Base-by-base conservation (phyloP, 2,797 vertebrate genomes). In the Spheniscus humboldti region DNA sequence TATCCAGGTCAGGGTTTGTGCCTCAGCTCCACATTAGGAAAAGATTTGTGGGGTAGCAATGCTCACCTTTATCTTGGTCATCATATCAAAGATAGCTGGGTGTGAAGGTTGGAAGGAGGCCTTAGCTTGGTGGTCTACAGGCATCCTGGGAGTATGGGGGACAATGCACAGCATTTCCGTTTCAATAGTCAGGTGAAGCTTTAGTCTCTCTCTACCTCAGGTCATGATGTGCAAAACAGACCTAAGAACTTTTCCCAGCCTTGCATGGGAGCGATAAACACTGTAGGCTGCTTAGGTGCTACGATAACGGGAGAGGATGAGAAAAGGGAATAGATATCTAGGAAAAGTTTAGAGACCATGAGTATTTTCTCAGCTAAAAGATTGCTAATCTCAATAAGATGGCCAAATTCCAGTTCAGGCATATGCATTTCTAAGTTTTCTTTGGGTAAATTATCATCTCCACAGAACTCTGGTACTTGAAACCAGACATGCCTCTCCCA, bases 341-440 rank as follows among this genome's bases (percentile, higher is more conserved):
- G 64, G 52, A 31, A 41, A 71, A 5, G 18, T 66, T 91, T 28
- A 86, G 75, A 80, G 18, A 39, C 37, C 9, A 3, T 6, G 13
- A 71, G 8, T 24, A 27, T 81, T 90, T 93, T 77, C 53, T 66
- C 30, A 76, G 30, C 5, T 86, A 41, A 16, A 90, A 73, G 28
- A 62, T 7, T 31, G 20, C 76, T 82, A 50, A 56, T 57, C n/a
- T 75, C 77, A 71, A 9, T 59, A 53, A 85, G 6, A 91, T 83
- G 89, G 66, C 52, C 66, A 66, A 91, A 80, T 86, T 92, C 57
- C 84, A 88, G 73, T 50, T 84, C 53, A 94, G 25, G 13, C 47
- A 69, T 63, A 81, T 39, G 33, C 31, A 76, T 53, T 78, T 75
- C 33, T 81, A 53, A 68, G 24, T 66, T 57, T 60, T 64, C 43